A percentile compares a stretch with the other conserved stretches of the same genome.
Evolutionary conservation across 2,113 vertebrate species (phyloP).

Genomic region (Micromys minutus): DNA sequence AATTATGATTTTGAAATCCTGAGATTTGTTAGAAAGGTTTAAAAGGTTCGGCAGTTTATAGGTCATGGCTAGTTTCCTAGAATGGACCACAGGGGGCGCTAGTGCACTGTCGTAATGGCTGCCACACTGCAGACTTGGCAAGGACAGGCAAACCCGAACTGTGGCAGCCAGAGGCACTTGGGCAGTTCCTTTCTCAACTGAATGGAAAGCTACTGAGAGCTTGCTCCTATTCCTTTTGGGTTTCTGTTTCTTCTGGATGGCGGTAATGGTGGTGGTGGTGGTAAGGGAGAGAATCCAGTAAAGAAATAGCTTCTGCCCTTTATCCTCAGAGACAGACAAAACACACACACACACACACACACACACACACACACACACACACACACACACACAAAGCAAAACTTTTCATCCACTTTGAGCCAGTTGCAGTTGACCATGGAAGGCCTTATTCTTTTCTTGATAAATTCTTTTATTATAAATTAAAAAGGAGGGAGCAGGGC

Average conservation of each 20-base stretch:
- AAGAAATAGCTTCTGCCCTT: background rate
- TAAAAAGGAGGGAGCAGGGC: background rate
- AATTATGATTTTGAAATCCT: background rate
- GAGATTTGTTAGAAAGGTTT: background rate
- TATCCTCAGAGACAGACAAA: background rate
- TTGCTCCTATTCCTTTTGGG: background rate
- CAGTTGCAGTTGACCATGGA: background rate
- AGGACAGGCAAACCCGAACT: background rate
- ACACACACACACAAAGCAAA: background rate
- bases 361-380: too few species aligned
- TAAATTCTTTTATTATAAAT: background rate
- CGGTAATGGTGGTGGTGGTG: background rate
- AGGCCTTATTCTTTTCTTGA: background rate
- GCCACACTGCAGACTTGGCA: background rate
- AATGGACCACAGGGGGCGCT: slow-evolving; percentile 79
- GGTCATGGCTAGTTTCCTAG: slow-evolving; percentile 3
- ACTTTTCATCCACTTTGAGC: background rate
- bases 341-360: too few species aligned
- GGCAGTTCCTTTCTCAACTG: slow-evolving; percentile 61
- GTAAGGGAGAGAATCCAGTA: background rate
- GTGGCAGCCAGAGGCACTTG: slow-evolving; percentile 6
- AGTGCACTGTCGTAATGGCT: slow-evolving; percentile 57
- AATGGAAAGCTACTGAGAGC: slow-evolving; percentile 74
- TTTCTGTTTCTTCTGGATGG: background rate
- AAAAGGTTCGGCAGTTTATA: background rate